Evolutionary conservation across 2,797 vertebrate species (phyloP).

Genomic region (Arremon aurantiirostris): DNA sequence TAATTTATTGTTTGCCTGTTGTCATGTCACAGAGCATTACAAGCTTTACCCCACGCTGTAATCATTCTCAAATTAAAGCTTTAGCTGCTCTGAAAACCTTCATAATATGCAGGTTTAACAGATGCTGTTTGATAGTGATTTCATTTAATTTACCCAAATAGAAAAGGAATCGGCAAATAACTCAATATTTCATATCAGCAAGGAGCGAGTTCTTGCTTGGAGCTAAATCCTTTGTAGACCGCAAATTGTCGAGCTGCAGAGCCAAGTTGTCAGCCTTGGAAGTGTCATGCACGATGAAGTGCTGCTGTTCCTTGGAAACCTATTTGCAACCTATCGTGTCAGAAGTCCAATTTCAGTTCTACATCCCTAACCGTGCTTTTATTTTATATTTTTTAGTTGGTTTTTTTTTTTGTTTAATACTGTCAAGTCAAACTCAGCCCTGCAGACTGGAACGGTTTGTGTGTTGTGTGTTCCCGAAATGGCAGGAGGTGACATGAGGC

Average conservation of each 20-base stretch:
- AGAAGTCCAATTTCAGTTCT: not conserved
- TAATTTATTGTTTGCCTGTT: slow-evolving; percentile 56
- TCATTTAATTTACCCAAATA: slow-evolving; percentile 45
- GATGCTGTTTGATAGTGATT: slow-evolving; percentile 38
- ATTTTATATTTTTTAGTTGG: not conserved
- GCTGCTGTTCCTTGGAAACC: slow-evolving; percentile 18
- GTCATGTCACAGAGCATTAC: slow-evolving; percentile 18
- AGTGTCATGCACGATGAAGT: not conserved
- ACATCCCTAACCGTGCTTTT: not conserved
- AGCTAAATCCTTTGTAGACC: slow-evolving; percentile 45
- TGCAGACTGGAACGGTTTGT: not conserved
- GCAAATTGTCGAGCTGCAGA: not conserved
- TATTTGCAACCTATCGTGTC: slow-evolving; percentile 5
- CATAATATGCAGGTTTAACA: slow-evolving; percentile 32
- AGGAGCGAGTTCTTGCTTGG: slow-evolving; percentile 1
- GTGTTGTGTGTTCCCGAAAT: not conserved
- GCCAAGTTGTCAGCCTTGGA: slow-evolving; percentile 16
- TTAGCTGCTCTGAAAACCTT: slow-evolving; percentile 5
- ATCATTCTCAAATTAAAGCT: slow-evolving; percentile 47
- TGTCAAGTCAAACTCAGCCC: not conserved
- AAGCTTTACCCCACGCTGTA: not conserved
- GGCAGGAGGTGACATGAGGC: not conserved
- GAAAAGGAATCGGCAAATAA: slow-evolving; percentile 20
- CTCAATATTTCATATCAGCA: slow-evolving; percentile 5
- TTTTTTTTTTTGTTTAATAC: not conserved